A percentile compares a stretch with the other conserved stretches of the same genome.
Evolutionary conservation across 2,113 vertebrate species (phyloP).

Genomic region (Serinus canaria): DNA sequence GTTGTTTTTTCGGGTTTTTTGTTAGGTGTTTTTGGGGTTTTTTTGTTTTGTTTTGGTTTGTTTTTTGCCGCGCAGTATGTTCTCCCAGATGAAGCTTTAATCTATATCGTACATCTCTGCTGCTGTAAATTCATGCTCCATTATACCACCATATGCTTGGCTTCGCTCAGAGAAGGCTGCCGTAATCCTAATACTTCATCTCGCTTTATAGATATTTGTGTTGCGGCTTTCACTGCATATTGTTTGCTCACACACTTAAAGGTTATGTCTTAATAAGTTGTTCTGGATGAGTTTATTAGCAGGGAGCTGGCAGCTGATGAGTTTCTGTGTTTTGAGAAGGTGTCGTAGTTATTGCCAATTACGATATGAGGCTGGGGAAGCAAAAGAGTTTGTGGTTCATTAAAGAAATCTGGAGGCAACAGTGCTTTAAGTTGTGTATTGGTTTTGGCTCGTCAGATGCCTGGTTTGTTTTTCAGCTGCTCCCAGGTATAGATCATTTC

Average conservation of each 20-base stretch:
- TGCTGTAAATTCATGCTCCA: slow-evolving; percentile 66
- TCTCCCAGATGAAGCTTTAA: slow-evolving; percentile 66
- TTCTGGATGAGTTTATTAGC: slow-evolving; percentile 8
- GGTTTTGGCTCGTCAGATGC: background rate
- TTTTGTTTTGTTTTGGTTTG: background rate
- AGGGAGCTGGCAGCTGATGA: background rate
- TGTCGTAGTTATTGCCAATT: background rate
- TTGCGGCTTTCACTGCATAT: background rate
- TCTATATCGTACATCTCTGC: slow-evolving; percentile 57
- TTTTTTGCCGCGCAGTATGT: background rate
- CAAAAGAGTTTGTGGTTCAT: background rate
- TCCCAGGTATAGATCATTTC: background rate
- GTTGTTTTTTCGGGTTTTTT: background rate
- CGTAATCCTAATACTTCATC: background rate
- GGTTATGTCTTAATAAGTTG: slow-evolving; percentile 22
- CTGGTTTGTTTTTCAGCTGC: background rate
- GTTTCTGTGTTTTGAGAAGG: background rate
- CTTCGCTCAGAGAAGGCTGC: background rate
- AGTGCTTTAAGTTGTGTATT: background rate
- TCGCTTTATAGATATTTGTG: background rate
- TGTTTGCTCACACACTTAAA: slow-evolving; percentile 1
- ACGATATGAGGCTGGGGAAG: background rate
- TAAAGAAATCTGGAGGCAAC: background rate
- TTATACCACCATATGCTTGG: slow-evolving; percentile 58
- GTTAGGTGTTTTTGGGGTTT: fast-evolving